Percentiles rank a stretch among this genome's conserved stretches.
These are phyloP conservation scores for Nasonia longicornis DNA, from an alignment of 1,140 invertebrate species.

Conservation along the genomic window DNA sequence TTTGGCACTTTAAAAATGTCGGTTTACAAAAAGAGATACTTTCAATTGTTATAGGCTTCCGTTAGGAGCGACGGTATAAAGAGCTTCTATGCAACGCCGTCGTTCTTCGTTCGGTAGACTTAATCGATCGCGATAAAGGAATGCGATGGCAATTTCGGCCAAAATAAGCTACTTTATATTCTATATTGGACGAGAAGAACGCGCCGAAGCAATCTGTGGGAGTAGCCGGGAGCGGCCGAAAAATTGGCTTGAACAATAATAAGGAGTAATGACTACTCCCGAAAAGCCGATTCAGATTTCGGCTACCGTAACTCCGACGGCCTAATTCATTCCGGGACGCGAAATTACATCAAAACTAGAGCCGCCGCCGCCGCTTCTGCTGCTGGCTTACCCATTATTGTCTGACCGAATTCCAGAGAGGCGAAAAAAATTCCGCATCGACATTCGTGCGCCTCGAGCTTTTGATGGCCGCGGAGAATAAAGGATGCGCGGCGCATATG, in stretches of 20 bases:
- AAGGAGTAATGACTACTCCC: constrained; percentile 35
- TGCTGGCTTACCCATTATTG: constrained; percentile 14
- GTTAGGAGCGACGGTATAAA: no score
- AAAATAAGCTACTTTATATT: constrained; percentile 36
- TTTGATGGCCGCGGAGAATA: not conserved
- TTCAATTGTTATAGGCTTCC: no score
- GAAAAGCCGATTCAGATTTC: constrained; percentile 33
- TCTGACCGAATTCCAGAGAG: constrained; percentile 25
- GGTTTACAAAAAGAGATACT: no score
- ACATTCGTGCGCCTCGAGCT: not conserved
- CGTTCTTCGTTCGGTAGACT: no score
- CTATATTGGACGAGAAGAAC: not conserved
- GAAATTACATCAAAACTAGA: constrained; percentile 32
- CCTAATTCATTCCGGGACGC: constrained; percentile 35
- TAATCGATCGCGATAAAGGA: not conserved
- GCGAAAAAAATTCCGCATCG: constrained; percentile 17
- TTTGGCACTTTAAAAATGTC: no score
- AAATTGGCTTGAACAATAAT: constrained; percentile 41
- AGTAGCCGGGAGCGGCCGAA: constrained; percentile 33
- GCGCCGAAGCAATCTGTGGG: constrained; percentile 15
- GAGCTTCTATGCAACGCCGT: no score
- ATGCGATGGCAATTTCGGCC: constrained; percentile 17
- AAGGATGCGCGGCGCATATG: not conserved
- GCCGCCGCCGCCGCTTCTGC: not conserved
- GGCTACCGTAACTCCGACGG: constrained; percentile 36